Evolutionary conservation across 2,888 invertebrate species (phyloP).

Genomic region (Pristionchus maxplancki): DNA sequence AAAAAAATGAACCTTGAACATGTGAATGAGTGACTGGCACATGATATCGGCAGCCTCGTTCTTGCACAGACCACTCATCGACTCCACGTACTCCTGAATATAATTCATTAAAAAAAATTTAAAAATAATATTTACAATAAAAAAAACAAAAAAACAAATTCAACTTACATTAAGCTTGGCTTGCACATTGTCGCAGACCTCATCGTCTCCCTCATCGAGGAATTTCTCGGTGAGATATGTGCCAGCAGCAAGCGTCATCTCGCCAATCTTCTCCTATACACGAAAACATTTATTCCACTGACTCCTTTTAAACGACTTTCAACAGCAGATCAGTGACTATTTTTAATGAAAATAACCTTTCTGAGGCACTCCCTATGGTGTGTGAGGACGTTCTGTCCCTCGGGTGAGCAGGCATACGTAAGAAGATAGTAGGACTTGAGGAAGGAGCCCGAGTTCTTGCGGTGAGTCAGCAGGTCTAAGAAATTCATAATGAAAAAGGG

Average conservation of each 20-base stretch:
- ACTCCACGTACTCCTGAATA: conserved; percentile 73
- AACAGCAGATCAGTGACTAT: not conserved
- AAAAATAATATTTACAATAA: not conserved
- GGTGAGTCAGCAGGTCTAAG: conserved; percentile 73
- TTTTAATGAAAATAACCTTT: conserved; percentile 52
- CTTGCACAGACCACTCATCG: conserved; percentile 72
- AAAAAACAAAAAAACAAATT: not conserved
- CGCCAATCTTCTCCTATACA: conserved; percentile 73
- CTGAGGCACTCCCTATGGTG: conserved; percentile 73
- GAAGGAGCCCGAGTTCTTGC: conserved; percentile 76
- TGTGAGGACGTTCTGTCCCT: conserved; percentile 74
- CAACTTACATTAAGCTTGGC: conserved; percentile 9
- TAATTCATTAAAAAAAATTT: conserved; percentile 65
- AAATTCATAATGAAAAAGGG: conserved; percentile 57
- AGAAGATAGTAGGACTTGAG: conserved; percentile 76
- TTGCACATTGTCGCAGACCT: conserved; percentile 67
- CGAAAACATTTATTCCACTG: not conserved
- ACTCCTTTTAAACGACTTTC: too few relatives aligned
- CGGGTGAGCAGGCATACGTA: conserved; percentile 74
- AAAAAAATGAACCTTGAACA: conserved; percentile 70
- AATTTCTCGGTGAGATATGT: conserved; percentile 77
- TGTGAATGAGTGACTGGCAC: conserved; percentile 73
- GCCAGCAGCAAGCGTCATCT: conserved; percentile 77
- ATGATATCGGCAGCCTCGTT: conserved; percentile 74
- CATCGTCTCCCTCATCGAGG: conserved; percentile 71